Conservation (phyloP, 2,113 vertebrate genomes). For the Pachypanchax playfairii region DNA sequence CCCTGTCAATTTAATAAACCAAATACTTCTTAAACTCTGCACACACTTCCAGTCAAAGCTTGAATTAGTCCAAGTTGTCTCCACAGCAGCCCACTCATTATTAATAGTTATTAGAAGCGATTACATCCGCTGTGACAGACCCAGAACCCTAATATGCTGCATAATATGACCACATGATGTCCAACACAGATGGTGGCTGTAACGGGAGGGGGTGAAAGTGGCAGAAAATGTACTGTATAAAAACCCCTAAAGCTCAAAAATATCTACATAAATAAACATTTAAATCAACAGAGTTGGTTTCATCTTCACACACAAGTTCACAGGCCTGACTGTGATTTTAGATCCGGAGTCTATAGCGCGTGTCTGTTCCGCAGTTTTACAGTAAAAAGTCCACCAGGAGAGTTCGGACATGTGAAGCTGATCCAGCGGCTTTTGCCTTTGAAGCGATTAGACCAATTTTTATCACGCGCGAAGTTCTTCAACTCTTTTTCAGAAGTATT, state of each 20-base stretch:
- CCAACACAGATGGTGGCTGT: slow-evolving; percentile 69
- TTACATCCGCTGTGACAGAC: slow-evolving; percentile 61
- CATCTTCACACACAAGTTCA: slow-evolving; percentile 45
- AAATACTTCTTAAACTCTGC: slow-evolving; percentile 4
- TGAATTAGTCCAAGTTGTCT: neutral
- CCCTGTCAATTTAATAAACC: slow-evolving; percentile 11
- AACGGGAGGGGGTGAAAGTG: slow-evolving; percentile 1
- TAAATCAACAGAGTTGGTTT: slow-evolving; percentile 50
- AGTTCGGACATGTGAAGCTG: too few species aligned
- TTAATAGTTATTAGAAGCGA: slow-evolving; percentile 29
- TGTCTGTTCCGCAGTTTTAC: too few species aligned
- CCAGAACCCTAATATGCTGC: slow-evolving; percentile 49
- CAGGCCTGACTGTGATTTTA: slow-evolving; percentile 56
- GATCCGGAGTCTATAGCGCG: too few species aligned
- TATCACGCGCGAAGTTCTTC: too few species aligned
- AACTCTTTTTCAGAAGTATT: too few species aligned
- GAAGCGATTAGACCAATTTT: too few species aligned
- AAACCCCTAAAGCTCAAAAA: neutral
- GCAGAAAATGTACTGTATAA: slow-evolving; percentile 52
- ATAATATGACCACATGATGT: slow-evolving; percentile 70
- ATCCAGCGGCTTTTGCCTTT: too few species aligned
- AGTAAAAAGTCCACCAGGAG: too few species aligned
- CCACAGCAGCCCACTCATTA: slow-evolving; percentile 41
- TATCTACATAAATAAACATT: slow-evolving; percentile 41
- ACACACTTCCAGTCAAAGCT: slow-evolving; percentile 19